A percentile compares a stretch with the other conserved stretches of the same genome.
Evolutionary conservation across 2,113 vertebrate genomes (phyloP).

Genomic region (Mesocricetus auratus): DNA sequence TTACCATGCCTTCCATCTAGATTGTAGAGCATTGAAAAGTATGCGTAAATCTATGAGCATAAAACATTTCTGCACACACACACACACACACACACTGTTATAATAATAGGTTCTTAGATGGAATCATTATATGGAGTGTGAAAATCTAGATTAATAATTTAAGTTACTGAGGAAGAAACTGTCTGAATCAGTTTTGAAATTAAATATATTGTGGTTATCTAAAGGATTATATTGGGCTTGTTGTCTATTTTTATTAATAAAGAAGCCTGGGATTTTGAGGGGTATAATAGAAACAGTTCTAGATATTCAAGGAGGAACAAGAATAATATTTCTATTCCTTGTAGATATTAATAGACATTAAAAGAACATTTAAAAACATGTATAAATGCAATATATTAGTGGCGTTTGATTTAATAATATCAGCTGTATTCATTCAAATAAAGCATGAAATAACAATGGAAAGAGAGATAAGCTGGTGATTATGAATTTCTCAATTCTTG

Average conservation of each 20-base stretch:
- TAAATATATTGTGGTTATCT: neutral
- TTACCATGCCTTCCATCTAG: neutral
- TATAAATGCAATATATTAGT: neutral
- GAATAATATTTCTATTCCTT: neutral
- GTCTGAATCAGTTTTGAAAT: neutral
- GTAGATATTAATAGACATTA: neutral
- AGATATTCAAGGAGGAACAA: neutral
- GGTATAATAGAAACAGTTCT: neutral
- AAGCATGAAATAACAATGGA: neutral
- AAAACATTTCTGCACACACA: neutral
- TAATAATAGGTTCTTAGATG: neutral
- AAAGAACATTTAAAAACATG: neutral
- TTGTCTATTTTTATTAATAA: neutral
- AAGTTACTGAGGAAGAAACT: neutral
- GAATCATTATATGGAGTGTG: neutral
- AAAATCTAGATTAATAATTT: neutral
- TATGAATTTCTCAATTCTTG: neutral
- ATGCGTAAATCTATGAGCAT: neutral
- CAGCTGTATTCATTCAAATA: neutral
- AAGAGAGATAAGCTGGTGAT: neutral
- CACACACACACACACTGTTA: neutral
- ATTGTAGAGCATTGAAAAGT: neutral
- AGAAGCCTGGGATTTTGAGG: neutral
- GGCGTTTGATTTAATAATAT: neutral
- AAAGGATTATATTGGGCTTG: neutral